phyloP scores from a whole-genome alignment of 1,140 invertebrate species.

The Sarcophaga bullata region DNA sequence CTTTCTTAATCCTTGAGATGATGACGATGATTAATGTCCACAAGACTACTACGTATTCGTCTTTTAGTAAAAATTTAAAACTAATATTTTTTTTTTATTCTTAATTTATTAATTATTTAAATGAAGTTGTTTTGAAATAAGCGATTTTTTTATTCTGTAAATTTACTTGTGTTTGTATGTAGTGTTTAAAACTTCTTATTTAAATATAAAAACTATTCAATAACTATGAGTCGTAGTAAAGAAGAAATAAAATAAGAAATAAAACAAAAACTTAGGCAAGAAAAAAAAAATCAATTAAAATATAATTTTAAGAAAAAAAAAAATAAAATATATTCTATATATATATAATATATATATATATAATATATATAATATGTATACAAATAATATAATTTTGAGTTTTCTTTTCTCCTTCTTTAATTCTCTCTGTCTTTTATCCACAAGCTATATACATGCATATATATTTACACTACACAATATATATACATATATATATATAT shows the following conservation, averaged over 20 bases:
- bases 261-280: neutral
- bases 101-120: neutral
- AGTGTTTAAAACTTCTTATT: neutral
- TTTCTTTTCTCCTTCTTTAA: neutral
- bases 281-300: neutral
- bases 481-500: slow-evolving; percentile 25
- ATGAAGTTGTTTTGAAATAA: neutral
- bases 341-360: neutral
- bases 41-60: neutral
- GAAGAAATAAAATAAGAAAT: neutral
- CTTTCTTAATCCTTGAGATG: neutral
- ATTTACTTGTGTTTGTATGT: slow-evolving; percentile 5
- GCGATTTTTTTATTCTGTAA: slow-evolving; percentile 3
- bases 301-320: neutral
- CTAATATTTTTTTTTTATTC: neutral
- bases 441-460: slow-evolving; percentile 16
- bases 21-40: neutral
- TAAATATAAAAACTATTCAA: neutral
- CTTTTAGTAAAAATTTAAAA: neutral
- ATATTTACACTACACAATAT: slow-evolving; percentile 4
- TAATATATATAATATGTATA: neutral
- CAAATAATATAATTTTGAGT: neutral
- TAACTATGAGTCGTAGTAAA: neutral
- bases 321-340: neutral
- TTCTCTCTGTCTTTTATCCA: neutral